Evolutionary conservation across 2,888 invertebrate genomes (phyloP).

Genomic region (Andrena haemorrhoa): DNA sequence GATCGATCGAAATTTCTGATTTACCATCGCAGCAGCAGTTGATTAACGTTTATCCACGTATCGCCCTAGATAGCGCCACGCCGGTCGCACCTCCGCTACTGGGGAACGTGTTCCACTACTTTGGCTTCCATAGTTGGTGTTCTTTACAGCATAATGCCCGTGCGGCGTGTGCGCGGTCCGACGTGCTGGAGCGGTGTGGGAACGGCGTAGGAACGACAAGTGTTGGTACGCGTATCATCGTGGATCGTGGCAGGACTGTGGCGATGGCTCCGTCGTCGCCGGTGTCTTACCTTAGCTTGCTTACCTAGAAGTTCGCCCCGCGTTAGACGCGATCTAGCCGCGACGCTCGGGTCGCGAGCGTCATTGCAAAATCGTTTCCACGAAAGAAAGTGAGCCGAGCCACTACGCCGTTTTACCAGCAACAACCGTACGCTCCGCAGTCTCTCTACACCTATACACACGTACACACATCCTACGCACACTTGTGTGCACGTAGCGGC

Average conservation of each 20-base stretch:
- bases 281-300: constrained; percentile 6
- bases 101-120: constrained; percentile 51
- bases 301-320: constrained; percentile 26
- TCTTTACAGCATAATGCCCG: constrained; percentile 68
- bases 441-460: constrained; percentile 13
- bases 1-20: not conserved
- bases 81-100: constrained; percentile 23
- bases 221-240: constrained; percentile 59
- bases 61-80: constrained; percentile 67
- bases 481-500: constrained; percentile 32
- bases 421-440: constrained; percentile 12
- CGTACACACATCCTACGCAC: constrained; percentile 18
- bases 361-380: constrained; percentile 14
- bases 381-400: constrained; percentile 61
- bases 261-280: constrained; percentile 57
- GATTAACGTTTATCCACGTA: constrained; percentile 41
- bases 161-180: constrained; percentile 75
- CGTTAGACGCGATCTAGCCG: constrained; percentile 18
- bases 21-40: constrained; percentile 22
- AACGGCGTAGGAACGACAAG: constrained; percentile 56
- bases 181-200: constrained; percentile 43
- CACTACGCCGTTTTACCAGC: constrained; percentile 21
- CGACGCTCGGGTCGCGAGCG: constrained; percentile 9
- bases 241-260: constrained; percentile 55
- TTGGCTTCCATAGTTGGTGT: constrained; percentile 70